Base-by-base conservation (phyloP, 2,113 vertebrate genomes). In the Capreolus pygargus region DNA sequence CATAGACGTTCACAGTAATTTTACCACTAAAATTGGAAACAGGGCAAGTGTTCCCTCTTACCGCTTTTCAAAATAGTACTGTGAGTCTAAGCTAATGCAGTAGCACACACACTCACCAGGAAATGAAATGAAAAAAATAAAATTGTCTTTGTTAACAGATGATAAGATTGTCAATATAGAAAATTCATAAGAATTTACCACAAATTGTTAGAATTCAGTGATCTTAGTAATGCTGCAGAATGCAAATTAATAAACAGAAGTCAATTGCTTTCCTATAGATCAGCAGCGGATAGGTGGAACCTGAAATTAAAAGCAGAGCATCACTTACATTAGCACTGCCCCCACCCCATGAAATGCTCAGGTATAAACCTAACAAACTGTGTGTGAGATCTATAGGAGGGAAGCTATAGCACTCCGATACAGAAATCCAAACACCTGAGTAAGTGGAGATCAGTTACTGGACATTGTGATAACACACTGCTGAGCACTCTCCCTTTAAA, bases 1-100 rank as follows among this genome's bases (percentile, higher is more conserved):
- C 9, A 5, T 3, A 8, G 6, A 4, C 2, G 33, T 74, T 45
- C 17, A 2, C 10, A 70, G 50, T 4, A 5, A 14, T 13, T 11
- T n/a, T 45, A 9, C 60, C 89, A 21, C 15, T 39, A 17, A 91
- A 50, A 91, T 0, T 50, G 76, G 55, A 25, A 81, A 4, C 27
- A n/a, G 78, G 55, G 55, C 21, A 7, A 30, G 7, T 19, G 39
- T 14, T 39, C 27, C 16, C 30, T 28, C 21, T 79, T 14, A 33
- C 78, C 21, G 3, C 9, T 43, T 76, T 76, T 76, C 36, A 76
- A 30, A 47, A 47, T 6, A 30, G 15, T 79, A 10, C 43, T 79
- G 8, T 2, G 47, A 11, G 15, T 6, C 27, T 3, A 1, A 57
- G 16, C 6, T 28, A 36, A 47, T 2, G 15, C 36, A n/a, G 23